phyloP scores from a whole-genome alignment of 53 echinoderm and acorn worm species.

The Crossaster papposus region DNA sequence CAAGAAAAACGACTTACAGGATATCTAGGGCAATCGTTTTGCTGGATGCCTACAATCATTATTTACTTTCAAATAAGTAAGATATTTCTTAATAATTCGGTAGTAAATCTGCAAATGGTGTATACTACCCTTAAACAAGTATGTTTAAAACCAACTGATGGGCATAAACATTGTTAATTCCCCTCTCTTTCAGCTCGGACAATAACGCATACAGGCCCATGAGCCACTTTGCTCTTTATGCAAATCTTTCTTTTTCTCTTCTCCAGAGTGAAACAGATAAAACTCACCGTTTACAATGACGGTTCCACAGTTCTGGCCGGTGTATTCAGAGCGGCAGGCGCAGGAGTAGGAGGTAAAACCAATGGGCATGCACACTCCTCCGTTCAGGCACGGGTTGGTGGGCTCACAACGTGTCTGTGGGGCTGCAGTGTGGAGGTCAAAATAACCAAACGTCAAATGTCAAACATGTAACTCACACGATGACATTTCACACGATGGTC shows the following conservation, averaged over 20 bases:
- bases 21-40: no score
- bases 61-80: no score
- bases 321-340: slow-evolving; percentile 34
- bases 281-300: slow-evolving; percentile 48
- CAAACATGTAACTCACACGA: not conserved
- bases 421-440: slow-evolving; percentile 10
- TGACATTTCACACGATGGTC: slow-evolving; percentile 24
- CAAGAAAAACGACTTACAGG: no score
- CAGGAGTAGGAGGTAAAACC: slow-evolving; percentile 13
- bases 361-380: slow-evolving; percentile 64
- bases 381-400: slow-evolving; percentile 81
- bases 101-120: no score
- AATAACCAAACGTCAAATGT: not conserved
- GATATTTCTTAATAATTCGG: no score
- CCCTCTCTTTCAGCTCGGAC: no score
- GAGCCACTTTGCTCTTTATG: no score
- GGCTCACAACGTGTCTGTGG: slow-evolving; percentile 59
- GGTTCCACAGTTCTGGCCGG: slow-evolving; percentile 43
- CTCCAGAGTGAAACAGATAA: not conserved
- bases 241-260: not conserved
- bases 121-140: no score
- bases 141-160: no score
- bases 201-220: no score
- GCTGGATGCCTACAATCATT: no score
- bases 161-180: no score